phyloP scores from a whole-genome alignment of 2,888 invertebrate species.

The Lasioglossum morio region DNA sequence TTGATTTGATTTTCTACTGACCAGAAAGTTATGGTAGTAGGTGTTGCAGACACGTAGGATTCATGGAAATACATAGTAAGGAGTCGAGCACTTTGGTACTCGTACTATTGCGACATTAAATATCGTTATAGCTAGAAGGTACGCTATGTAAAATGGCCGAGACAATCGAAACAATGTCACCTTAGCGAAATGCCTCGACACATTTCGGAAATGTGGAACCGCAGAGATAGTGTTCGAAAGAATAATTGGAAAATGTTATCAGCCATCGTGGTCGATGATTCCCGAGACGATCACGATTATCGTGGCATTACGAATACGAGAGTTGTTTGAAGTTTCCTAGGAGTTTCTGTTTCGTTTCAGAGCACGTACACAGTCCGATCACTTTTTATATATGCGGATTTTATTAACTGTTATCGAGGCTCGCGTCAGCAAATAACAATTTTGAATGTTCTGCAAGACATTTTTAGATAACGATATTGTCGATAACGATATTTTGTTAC shows the following conservation, averaged over 20 bases:
- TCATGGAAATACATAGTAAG: conserved; percentile 4
- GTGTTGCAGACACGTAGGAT: neutral
- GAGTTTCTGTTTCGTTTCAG: conserved; percentile 34
- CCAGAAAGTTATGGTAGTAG: neutral
- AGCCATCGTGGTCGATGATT: conserved; percentile 25
- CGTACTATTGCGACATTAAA: conserved; percentile 56
- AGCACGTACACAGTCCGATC: conserved; percentile 14
- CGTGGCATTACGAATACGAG: conserved; percentile 8
- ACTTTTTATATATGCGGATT: neutral
- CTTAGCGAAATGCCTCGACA: conserved; percentile 41
- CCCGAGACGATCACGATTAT: conserved; percentile 16
- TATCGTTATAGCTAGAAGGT: conserved; percentile 62
- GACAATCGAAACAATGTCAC: conserved; percentile 71
- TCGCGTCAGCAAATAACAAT: neutral
- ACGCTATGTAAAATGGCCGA: conserved; percentile 77
- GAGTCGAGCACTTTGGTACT: conserved; percentile 37
- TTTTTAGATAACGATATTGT: neutral
- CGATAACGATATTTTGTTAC: neutral
- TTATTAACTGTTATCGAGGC: neutral
- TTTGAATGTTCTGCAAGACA: neutral
- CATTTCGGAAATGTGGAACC: conserved; percentile 28
- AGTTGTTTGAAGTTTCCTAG: conserved; percentile 23
- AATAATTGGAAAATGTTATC: conserved; percentile 35
- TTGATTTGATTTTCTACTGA: neutral
- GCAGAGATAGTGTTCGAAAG: conserved; percentile 9